Conservation (phyloP, 2,888 invertebrate species). For the Lepidochitona cinerea region DNA sequence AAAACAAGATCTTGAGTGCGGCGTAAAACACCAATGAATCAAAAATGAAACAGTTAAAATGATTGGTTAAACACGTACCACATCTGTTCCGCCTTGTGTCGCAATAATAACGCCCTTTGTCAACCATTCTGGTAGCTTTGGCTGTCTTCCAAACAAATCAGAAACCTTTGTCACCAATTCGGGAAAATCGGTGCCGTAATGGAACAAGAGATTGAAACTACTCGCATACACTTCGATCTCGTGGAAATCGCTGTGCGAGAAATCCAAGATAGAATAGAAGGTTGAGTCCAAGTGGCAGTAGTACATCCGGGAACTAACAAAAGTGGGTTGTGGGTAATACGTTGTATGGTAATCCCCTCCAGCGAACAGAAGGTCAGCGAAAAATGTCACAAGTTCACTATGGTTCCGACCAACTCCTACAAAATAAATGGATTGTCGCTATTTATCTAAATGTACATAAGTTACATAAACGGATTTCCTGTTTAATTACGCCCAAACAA, state of each 20-base stretch:
- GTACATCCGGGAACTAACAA: constrained; percentile 49
- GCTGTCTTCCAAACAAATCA: constrained; percentile 40
- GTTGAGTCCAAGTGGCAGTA: constrained; percentile 49
- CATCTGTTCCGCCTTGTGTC: constrained; percentile 56
- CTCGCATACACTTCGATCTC: constrained; percentile 43
- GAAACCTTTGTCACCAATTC: constrained; percentile 33
- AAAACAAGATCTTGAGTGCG: too few relatives aligned
- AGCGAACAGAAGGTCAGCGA: constrained; percentile 36
- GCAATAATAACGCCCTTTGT: constrained; percentile 54
- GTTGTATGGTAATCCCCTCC: constrained; percentile 59
- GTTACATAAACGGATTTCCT: too few relatives aligned
- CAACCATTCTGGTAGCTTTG: constrained; percentile 55
- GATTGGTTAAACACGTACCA: constrained; percentile 22
- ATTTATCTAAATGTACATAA: background rate
- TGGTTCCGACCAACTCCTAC: constrained; percentile 63
- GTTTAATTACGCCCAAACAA: too few relatives aligned
- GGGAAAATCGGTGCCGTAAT: constrained; percentile 24
- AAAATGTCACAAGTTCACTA: constrained; percentile 49
- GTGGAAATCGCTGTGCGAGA: constrained; percentile 43
- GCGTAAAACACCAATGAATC: too few relatives aligned
- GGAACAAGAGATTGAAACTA: constrained; percentile 34
- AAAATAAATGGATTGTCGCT: background rate
- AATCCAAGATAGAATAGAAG: constrained; percentile 53
- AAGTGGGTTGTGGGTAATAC: constrained; percentile 62
- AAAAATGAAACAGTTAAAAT: background rate